Evolutionary conservation across 1,140 invertebrate genomes (phyloP).

Genomic region (Orchesella cincta): DNA sequence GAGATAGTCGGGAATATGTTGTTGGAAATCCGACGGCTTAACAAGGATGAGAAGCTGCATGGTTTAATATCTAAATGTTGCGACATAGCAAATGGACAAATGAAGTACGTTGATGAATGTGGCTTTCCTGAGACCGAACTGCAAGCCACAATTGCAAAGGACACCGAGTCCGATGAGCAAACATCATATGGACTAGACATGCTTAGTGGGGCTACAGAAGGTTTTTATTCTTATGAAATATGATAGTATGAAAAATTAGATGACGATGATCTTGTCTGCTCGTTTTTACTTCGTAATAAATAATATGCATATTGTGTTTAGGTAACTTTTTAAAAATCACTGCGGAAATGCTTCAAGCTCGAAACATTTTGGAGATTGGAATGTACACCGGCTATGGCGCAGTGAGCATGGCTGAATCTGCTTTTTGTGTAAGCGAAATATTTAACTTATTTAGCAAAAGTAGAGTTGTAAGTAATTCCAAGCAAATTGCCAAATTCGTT

Average conservation of each 20-base stretch:
- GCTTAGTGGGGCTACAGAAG: neutral
- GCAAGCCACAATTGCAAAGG: neutral
- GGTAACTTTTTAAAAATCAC: conserved; percentile 42
- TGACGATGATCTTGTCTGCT: neutral
- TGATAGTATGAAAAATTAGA: neutral
- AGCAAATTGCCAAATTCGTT: too few relatives aligned
- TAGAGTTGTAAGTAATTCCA: neutral
- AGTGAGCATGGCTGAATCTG: conserved; percentile 39
- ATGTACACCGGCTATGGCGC: conserved; percentile 47
- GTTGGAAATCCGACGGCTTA: neutral
- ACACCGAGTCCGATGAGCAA: neutral
- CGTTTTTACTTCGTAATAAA: neutral
- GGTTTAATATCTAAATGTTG: neutral
- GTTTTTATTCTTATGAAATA: neutral
- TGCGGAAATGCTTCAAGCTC: conserved; percentile 34
- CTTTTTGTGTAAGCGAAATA: conserved; percentile 34
- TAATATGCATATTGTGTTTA: too few relatives aligned
- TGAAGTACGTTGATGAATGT: neutral
- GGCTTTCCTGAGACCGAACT: neutral
- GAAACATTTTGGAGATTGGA: conserved; percentile 47
- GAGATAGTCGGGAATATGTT: neutral
- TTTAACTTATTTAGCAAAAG: neutral
- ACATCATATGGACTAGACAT: neutral
- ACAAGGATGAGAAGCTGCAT: neutral
- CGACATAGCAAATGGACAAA: neutral